phyloP scores from a whole-genome alignment of 2,113 vertebrate genomes.

The Brevimyrus niger region DNA sequence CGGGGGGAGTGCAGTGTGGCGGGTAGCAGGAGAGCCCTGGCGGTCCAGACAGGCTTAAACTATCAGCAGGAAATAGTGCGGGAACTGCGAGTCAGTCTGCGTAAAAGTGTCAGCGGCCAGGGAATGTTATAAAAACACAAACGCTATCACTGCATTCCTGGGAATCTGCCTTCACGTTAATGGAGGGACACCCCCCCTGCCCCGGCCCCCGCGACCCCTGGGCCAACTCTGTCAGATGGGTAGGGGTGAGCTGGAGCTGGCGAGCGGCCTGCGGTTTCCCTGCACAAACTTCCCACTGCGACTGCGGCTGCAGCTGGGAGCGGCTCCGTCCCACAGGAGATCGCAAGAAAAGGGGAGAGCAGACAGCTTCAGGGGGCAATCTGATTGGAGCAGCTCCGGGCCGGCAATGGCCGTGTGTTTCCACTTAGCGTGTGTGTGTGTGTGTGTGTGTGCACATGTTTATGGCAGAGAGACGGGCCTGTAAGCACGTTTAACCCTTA shows the following conservation, averaged over 20 bases:
- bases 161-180: background rate
- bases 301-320: background rate
- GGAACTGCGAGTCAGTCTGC: background rate
- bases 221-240: background rate
- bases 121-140: background rate
- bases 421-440: background rate
- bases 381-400: conserved; percentile 21
- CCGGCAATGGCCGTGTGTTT: background rate
- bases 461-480: background rate
- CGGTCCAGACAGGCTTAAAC: background rate
- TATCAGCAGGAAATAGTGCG: background rate
- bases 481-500: background rate
- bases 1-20: background rate
- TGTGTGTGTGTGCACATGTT: background rate
- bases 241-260: background rate
- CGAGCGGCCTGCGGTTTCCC: background rate
- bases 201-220: background rate
- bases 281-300: background rate
- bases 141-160: background rate
- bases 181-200: background rate
- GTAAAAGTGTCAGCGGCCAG: background rate
- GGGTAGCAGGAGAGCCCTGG: background rate
- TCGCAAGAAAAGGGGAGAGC: background rate
- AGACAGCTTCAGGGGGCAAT: conserved; percentile 1
- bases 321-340: background rate